Conservation (phyloP, 2,797 vertebrate species). For the Antrozous pallidus region DNA sequence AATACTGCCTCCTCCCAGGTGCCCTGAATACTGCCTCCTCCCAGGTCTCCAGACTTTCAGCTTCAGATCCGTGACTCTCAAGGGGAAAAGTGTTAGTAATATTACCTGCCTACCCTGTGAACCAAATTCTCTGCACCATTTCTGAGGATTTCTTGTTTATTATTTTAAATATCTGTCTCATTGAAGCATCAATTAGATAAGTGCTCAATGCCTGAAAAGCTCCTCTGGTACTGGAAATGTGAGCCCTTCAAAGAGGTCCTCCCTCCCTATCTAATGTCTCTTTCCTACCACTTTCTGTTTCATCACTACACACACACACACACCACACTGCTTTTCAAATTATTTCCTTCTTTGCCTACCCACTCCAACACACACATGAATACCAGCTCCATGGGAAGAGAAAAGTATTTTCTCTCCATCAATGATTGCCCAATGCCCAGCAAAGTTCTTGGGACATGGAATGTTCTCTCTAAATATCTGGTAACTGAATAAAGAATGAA, state of each 20-base stretch:
- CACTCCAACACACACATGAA: not conserved
- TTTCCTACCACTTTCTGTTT: conserved; percentile 13
- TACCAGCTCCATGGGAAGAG: not conserved
- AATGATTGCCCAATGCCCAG: not conserved
- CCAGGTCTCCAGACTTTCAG: not conserved
- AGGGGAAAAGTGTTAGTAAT: not conserved
- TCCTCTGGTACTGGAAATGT: not conserved
- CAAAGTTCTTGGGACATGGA: not conserved
- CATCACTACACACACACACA: not conserved
- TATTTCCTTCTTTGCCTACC: not conserved
- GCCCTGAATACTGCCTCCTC: not conserved
- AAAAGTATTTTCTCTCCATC: not conserved
- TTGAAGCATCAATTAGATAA: not conserved
- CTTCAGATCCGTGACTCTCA: not conserved
- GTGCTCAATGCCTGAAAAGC: not conserved
- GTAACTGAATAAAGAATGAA: not conserved
- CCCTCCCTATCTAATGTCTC: not conserved
- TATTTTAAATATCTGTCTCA: not conserved
- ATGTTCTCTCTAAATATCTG: not conserved
- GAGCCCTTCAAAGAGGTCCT: not conserved
- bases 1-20: not conserved
- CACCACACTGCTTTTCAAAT: not conserved
- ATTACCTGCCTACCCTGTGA: not conserved
- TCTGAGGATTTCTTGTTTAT: not conserved
- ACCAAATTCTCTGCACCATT: not conserved